Evolutionary conservation across 2,113 vertebrate species (phyloP), one percentile per base, ranked within the genome.

Genomic region (Perca schrenkii): DNA sequence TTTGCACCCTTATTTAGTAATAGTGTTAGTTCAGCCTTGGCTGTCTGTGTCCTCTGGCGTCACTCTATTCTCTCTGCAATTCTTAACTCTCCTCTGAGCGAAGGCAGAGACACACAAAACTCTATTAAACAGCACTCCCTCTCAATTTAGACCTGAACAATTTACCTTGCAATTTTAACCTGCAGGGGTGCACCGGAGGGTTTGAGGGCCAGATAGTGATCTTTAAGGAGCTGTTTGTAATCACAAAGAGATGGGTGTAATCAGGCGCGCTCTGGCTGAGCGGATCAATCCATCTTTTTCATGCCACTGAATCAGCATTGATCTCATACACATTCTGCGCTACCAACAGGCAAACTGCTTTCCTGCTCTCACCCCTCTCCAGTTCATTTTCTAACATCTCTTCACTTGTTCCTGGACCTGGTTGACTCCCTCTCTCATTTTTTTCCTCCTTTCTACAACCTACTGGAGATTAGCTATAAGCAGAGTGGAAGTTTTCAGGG

Each of bases 141-240:
- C 86, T 92, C 76, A 77, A 83, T 94, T 91, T 91, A 84, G 85
- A 88, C 84, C 88, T 64, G 80, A 57, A 90, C 91, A 85, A 93
- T 91, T 93, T 84, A 90, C 94, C 91, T 89, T 67, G 85, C 90
- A 84, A 87, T 94, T 94, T 91, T 89, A 94, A 94, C 88, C 88
- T 84, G 87, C 80, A 78, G 88, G 72, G 61, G 86, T 65, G 74
- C 50, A 53, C 56, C 15, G 11, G 61, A 74, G 83, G 78, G 60
- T 47, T 43, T 70, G 78, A 79, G 80, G 78, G 83, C 77, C 80
- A 85, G 86, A 94, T 85, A 87, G 85, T 57, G 65, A 95, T 94
- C 93, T 91, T 89, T 90, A 90, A 92, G 88, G 79, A 88, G 93
- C 91, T 93, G 92, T 94, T 94, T 94, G 90, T 91, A 94, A 94